phyloP scores from a whole-genome alignment of 2,797 vertebrate species.

The Anguilla obscura region DNA sequence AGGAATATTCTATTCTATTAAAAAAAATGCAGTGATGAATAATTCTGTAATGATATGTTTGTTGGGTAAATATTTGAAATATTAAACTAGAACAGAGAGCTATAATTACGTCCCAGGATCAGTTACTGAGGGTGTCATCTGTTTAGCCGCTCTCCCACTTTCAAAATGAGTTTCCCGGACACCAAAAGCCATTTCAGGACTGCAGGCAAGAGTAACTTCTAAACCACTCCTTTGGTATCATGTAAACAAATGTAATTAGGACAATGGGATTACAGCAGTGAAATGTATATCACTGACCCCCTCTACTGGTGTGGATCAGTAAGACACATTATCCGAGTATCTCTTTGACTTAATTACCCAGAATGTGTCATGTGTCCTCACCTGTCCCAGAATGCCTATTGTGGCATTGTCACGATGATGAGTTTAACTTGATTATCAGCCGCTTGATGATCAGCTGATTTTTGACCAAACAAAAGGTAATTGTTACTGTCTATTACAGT shows the following conservation, averaged over 20 bases:
- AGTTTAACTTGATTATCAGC: not conserved
- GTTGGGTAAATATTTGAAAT: not conserved
- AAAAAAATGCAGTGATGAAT: not conserved
- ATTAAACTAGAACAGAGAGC: not conserved
- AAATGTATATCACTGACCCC: constrained; percentile 46
- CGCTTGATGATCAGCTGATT: not conserved
- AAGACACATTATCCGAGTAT: constrained; percentile 3
- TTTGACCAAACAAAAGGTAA: not conserved
- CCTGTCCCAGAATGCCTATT: not conserved
- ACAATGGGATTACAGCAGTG: constrained; percentile 56
- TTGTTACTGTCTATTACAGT: not conserved
- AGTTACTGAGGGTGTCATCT: not conserved
- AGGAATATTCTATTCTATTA: not conserved
- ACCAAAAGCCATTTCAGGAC: not conserved
- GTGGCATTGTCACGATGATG: not conserved
- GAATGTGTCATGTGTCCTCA: not conserved
- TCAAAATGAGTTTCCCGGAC: not conserved
- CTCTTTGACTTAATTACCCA: not conserved
- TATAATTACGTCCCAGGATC: not conserved
- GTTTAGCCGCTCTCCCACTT: not conserved
- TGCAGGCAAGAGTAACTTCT: not conserved
- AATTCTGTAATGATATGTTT: not conserved
- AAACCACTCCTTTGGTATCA: constrained; percentile 12
- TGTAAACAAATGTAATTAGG: constrained; percentile 59
- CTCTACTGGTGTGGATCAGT: not conserved